These are phyloP conservation scores for Homarus americanus DNA, from an alignment of 1,140 invertebrate genomes.

Conservation along the genomic window DNA sequence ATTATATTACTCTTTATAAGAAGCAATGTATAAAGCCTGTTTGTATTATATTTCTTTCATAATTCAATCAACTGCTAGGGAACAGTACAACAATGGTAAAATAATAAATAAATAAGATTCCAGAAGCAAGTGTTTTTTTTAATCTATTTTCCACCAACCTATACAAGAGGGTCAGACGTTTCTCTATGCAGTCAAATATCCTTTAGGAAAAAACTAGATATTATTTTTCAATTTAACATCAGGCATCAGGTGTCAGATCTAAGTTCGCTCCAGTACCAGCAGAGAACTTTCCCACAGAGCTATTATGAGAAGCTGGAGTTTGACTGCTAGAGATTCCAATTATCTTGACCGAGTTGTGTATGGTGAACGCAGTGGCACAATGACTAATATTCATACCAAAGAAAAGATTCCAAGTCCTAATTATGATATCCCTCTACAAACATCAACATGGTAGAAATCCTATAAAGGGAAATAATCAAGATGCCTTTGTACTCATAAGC, in stretches of 20 bases:
- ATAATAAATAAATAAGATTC: too few relatives aligned
- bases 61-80: too few relatives aligned
- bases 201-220: not conserved
- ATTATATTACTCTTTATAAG: too few relatives aligned
- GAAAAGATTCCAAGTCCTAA: slow-evolving; percentile 27
- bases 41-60: too few relatives aligned
- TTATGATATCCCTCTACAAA: slow-evolving; percentile 35
- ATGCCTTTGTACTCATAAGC: slow-evolving; percentile 66
- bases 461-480: slow-evolving; percentile 49
- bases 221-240: too few relatives aligned
- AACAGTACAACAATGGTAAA: too few relatives aligned
- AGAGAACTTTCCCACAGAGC: not conserved
- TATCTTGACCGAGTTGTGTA: not conserved
- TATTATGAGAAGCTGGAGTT: not conserved
- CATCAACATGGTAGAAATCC: slow-evolving; percentile 27
- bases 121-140: not conserved
- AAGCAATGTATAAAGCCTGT: too few relatives aligned
- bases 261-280: not conserved
- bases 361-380: slow-evolving; percentile 11
- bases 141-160: slow-evolving; percentile 7
- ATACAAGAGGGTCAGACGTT: not conserved
- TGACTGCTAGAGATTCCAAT: not conserved
- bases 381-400: slow-evolving; percentile 5
- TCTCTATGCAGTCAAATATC: not conserved
- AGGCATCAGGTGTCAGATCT: not conserved